phyloP scores from a whole-genome alignment of 2,113 vertebrate genomes.

The Mesitornis unicolor region DNA sequence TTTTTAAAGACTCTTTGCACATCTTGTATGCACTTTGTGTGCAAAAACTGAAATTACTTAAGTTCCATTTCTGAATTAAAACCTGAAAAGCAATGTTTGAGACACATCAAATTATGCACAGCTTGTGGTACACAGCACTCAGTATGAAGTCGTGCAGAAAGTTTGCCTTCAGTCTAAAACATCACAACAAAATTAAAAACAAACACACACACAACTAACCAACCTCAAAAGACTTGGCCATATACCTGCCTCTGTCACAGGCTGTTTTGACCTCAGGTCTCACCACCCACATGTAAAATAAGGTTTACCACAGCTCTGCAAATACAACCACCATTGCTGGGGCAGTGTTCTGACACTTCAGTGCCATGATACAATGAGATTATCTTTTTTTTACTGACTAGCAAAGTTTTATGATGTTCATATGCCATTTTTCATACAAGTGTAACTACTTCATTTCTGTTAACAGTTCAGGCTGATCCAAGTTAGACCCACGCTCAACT shows the following conservation, averaged over 20 bases:
- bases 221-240: background rate
- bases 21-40: background rate
- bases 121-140: background rate
- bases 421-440: background rate
- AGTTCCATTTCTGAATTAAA: background rate
- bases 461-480: background rate
- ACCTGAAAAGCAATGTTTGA: background rate
- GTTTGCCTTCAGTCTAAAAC: background rate
- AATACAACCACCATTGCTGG: rapidly evolving
- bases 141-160: background rate
- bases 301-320: background rate
- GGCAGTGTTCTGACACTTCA: background rate
- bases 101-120: background rate
- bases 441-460: background rate
- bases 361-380: background rate
- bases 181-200: background rate
- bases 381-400: background rate
- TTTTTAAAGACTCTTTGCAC: background rate
- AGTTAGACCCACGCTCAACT: rapidly evolving
- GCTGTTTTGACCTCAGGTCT: background rate
- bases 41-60: background rate
- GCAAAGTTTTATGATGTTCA: background rate
- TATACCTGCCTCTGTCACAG: background rate
- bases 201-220: background rate
- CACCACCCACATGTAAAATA: background rate